These are phyloP conservation scores for Agraylea sexmaculata DNA, from an alignment of 1,140 invertebrate genomes.

Conservation along the genomic window DNA sequence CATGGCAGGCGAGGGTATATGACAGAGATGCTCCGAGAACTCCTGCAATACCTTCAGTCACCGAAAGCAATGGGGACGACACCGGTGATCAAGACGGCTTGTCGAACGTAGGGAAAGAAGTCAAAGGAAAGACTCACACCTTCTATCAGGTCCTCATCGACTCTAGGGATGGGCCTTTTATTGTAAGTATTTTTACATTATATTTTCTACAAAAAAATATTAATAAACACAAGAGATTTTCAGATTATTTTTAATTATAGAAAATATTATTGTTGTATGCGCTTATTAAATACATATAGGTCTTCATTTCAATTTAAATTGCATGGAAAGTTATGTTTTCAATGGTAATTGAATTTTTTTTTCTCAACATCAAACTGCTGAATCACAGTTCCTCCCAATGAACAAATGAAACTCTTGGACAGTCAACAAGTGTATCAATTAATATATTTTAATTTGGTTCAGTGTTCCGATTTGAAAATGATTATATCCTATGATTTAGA, in stretches of 20 bases:
- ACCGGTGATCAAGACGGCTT: constrained; percentile 25
- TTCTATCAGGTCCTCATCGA: constrained; percentile 97
- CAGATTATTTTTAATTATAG: constrained; percentile 1
- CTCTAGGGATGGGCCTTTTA: constrained; percentile 88
- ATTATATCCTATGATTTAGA: neutral
- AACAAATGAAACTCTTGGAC: too few relatives aligned
- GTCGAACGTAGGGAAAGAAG: constrained; percentile 65
- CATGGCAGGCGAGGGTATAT: constrained; percentile 89
- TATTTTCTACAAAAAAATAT: constrained; percentile 9
- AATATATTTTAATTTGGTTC: too few relatives aligned
- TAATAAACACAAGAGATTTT: constrained; percentile 13
- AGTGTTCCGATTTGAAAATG: neutral
- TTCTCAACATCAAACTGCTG: too few relatives aligned
- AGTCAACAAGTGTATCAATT: too few relatives aligned
- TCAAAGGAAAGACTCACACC: constrained; percentile 82
- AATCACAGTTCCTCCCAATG: too few relatives aligned
- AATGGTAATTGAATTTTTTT: too few relatives aligned
- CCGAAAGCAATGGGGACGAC: constrained; percentile 24
- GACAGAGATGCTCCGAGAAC: constrained; percentile 71
- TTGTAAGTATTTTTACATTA: constrained; percentile 52
- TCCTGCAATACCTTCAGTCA: constrained; percentile 28
- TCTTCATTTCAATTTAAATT: too few relatives aligned
- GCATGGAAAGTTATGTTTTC: too few relatives aligned
- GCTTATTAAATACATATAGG: neutral
- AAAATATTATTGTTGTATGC: neutral